A percentile compares a stretch with the other conserved stretches of the same genome.
phyloP scores from a whole-genome alignment of 2,888 invertebrate species.

The Stenchaetothrips biformis region DNA sequence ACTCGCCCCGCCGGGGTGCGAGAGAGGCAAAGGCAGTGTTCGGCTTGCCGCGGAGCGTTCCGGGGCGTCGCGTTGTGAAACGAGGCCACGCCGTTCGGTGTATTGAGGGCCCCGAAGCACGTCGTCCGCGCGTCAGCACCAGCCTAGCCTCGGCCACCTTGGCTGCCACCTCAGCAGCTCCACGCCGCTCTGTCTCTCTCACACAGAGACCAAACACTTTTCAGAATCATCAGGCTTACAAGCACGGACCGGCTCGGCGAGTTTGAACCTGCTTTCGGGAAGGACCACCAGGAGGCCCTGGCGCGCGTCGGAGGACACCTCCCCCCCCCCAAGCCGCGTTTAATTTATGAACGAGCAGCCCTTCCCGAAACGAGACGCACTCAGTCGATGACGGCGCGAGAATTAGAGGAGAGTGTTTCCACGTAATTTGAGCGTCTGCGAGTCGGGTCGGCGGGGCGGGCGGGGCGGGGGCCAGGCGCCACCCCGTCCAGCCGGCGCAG shows the following conservation, averaged over 20 bases:
- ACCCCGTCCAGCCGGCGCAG: not conserved
- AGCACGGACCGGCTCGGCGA: not conserved
- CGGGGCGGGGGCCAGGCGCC: not conserved
- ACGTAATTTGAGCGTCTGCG: constrained; percentile 10
- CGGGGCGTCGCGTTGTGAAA: not conserved
- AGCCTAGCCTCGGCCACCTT: no score
- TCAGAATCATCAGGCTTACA: not conserved
- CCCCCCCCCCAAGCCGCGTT: not conserved
- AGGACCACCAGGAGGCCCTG: not conserved
- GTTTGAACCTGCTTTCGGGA: not conserved
- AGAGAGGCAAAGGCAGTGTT: no score
- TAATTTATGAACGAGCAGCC: not conserved
- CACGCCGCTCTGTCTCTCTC: no score
- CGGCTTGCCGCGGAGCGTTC: not conserved
- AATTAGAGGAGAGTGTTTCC: constrained; percentile 10
- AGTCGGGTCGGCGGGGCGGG: not conserved
- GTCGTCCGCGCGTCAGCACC: no score
- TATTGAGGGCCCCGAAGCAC: no score
- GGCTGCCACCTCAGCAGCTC: no score
- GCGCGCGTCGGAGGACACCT: not conserved
- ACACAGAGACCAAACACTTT: no score
- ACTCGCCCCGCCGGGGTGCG: not conserved
- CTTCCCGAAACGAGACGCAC: not conserved
- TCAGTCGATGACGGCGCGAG: not conserved
- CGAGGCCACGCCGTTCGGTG: not conserved